Evolutionary conservation across 2,797 vertebrate species (phyloP).

Genomic region (Danio tinwini): DNA sequence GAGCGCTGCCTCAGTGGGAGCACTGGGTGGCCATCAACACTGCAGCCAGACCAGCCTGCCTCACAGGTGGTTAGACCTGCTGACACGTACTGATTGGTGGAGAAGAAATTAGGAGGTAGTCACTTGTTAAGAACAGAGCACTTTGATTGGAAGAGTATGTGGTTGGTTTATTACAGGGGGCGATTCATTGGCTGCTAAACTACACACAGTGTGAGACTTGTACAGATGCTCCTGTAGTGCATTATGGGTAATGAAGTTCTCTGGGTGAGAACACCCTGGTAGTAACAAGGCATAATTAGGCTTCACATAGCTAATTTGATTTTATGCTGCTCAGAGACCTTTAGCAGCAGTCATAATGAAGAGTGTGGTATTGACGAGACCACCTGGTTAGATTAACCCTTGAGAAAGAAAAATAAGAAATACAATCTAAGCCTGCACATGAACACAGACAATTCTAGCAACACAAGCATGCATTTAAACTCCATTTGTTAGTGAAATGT

Average conservation of each 20-base stretch:
- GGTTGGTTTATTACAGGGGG: slow-evolving; percentile 21
- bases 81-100: slow-evolving; percentile 56
- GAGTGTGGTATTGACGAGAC: slow-evolving; percentile 18
- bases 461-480: background rate
- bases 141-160: slow-evolving; percentile 47
- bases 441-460: background rate
- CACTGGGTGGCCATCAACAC: slow-evolving; percentile 57
- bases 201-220: slow-evolving; percentile 39
- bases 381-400: slow-evolving; percentile 2
- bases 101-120: slow-evolving; percentile 28
- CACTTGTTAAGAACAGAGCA: slow-evolving; percentile 21
- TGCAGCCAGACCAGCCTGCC: slow-evolving; percentile 44
- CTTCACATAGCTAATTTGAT: slow-evolving; percentile 43
- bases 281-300: slow-evolving; percentile 53
- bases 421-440: background rate
- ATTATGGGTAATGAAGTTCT: slow-evolving; percentile 62
- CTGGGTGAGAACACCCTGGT: slow-evolving; percentile 46
- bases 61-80: slow-evolving; percentile 48
- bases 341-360: slow-evolving; percentile 35
- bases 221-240: slow-evolving; percentile 59
- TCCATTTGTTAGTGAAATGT: too few relatives aligned
- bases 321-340: slow-evolving; percentile 32
- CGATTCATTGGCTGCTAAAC: slow-evolving; percentile 49
- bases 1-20: slow-evolving; percentile 51
- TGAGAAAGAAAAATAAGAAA: background rate